phyloP scores from a whole-genome alignment of 2,797 vertebrate genomes.

The Labroides dimidiatus region DNA sequence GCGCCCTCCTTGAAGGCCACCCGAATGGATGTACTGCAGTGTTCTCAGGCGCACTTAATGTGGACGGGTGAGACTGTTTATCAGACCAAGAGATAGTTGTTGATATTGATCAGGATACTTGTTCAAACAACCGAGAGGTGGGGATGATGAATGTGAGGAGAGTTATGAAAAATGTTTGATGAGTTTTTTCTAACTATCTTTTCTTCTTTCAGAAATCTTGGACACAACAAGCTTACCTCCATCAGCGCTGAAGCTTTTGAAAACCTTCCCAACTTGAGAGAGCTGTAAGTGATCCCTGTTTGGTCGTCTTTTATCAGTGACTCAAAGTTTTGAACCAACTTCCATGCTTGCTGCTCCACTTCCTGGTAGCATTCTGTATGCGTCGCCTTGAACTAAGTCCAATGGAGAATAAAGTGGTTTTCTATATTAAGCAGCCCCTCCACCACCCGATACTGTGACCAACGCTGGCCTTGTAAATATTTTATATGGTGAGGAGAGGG shows the following conservation, averaged over 20 bases:
- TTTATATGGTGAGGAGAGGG: slow-evolving; percentile 86
- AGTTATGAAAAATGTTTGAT: background rate
- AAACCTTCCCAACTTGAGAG: slow-evolving; percentile 88
- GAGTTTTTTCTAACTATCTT: background rate
- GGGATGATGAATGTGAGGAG: slow-evolving; percentile 8
- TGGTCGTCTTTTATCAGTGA: slow-evolving; percentile 17
- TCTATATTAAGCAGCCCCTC: slow-evolving; percentile 92
- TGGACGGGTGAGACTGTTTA: slow-evolving; percentile 54
- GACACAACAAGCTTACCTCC: slow-evolving; percentile 91
- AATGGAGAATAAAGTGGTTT: slow-evolving; percentile 84
- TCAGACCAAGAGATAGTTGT: slow-evolving; percentile 58
- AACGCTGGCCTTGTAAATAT: slow-evolving; percentile 89
- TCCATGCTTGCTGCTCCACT: slow-evolving; percentile 22
- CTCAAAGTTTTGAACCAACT: slow-evolving; percentile 16
- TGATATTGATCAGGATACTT: slow-evolving; percentile 47
- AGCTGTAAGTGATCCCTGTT: slow-evolving; percentile 91
- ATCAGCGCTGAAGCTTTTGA: slow-evolving; percentile 88
- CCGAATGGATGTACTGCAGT: slow-evolving; percentile 64
- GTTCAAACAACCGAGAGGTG: slow-evolving; percentile 31
- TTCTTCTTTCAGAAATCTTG: slow-evolving; percentile 90
- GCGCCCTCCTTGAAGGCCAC: slow-evolving; percentile 69
- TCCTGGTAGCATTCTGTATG: slow-evolving; percentile 61
- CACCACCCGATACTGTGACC: slow-evolving; percentile 91
- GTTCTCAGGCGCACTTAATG: slow-evolving; percentile 59
- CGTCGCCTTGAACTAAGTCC: slow-evolving; percentile 80